Evolutionary conservation across 2,113 vertebrate genomes (phyloP).

Genomic region (Vanacampus margaritifer): DNA sequence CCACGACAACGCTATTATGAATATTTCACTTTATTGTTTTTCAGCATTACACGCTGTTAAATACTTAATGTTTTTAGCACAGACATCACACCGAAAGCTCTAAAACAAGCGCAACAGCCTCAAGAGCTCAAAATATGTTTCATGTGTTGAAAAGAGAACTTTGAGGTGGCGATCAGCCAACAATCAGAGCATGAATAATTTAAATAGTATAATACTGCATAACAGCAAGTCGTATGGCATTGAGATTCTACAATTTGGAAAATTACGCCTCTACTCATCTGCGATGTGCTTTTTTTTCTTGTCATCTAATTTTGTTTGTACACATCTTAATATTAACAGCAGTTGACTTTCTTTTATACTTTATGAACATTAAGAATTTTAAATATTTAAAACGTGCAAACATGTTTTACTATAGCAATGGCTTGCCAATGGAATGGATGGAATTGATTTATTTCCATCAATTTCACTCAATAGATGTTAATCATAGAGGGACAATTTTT

Average conservation of each 20-base stretch:
- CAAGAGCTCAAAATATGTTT: background rate
- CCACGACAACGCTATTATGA: conserved; percentile 50
- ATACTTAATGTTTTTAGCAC: conserved; percentile 46
- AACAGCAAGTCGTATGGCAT: background rate
- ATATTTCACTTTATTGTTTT: conserved; percentile 62
- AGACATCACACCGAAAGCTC: conserved; percentile 19
- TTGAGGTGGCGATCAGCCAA: background rate
- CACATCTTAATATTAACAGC: too few species aligned
- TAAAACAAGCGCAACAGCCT: background rate
- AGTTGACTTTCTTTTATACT: too few species aligned
- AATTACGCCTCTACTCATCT: too few species aligned
- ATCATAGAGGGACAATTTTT: too few species aligned
- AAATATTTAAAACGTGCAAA: too few species aligned
- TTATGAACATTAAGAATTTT: too few species aligned
- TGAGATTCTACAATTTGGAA: background rate
- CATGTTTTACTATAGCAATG: too few species aligned
- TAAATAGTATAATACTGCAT: background rate
- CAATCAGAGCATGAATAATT: background rate
- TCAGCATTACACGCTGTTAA: conserved; percentile 41
- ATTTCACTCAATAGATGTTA: too few species aligned
- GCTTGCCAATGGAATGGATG: too few species aligned
- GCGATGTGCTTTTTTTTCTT: too few species aligned
- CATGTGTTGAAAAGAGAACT: background rate
- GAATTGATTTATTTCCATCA: too few species aligned
- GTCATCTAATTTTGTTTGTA: too few species aligned